Percentiles rank a stretch among this genome's conserved stretches.
Conservation (phyloP, 2,797 vertebrate genomes). For the Brachyrhaphis roseni region DNA sequence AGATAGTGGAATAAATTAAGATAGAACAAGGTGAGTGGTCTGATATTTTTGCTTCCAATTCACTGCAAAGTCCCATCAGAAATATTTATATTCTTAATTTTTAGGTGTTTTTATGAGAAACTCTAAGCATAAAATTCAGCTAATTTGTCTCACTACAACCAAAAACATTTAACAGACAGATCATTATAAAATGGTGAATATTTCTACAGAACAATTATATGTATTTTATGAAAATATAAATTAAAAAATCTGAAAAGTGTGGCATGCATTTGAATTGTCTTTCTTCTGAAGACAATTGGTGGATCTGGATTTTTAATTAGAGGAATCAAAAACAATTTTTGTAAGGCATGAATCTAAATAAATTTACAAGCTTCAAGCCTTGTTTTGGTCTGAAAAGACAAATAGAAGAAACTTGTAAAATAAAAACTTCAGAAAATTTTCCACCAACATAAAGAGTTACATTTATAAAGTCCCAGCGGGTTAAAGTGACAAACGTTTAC, state of each 20-base stretch:
- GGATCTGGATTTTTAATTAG: neutral
- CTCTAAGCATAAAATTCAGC: neutral
- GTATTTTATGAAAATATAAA: neutral
- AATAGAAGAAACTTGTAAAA: neutral
- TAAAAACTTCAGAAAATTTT: neutral
- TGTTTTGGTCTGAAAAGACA: neutral
- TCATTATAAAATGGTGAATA: neutral
- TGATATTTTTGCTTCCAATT: neutral
- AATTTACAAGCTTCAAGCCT: neutral
- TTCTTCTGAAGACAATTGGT: neutral
- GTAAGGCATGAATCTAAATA: neutral
- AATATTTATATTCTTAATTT: neutral
- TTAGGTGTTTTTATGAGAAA: neutral
- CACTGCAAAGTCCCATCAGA: neutral
- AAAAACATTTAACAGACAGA: neutral
- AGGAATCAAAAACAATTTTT: neutral
- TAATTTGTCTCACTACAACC: neutral
- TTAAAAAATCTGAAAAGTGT: neutral
- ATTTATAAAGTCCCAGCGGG: neutral
- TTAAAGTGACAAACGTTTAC: neutral
- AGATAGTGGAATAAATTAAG: neutral
- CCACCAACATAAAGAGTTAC: neutral
- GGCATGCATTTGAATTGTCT: neutral
- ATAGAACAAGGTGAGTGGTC: neutral
- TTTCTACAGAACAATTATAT: neutral